These are phyloP conservation scores for Chitala chitala DNA, from an alignment of 2,113 vertebrate genomes.

Conservation along the genomic window DNA sequence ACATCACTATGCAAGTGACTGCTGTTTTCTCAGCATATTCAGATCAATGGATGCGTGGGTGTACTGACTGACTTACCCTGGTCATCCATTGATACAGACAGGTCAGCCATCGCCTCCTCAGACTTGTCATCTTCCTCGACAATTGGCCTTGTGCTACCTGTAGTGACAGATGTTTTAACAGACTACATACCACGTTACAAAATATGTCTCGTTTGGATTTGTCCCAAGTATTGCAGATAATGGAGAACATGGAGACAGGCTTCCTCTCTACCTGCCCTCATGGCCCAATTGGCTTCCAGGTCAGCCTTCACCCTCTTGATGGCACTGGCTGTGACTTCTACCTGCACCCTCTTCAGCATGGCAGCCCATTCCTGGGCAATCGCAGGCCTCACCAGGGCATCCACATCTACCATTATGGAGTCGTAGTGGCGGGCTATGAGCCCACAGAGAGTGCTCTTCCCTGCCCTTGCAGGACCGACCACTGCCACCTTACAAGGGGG, in stretches of 20 bases:
- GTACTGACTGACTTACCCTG: too few species aligned
- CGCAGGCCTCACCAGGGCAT: conserved; percentile 48
- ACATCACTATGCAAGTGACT: background rate
- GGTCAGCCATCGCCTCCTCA: background rate
- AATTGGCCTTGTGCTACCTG: background rate
- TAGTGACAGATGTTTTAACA: too few species aligned
- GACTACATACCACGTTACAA: too few species aligned
- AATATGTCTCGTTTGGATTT: too few species aligned
- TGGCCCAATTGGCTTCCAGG: background rate
- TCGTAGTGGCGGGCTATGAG: conserved; percentile 70
- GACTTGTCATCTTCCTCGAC: background rate
- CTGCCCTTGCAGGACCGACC: conserved; percentile 70
- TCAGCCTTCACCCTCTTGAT: conserved; percentile 42
- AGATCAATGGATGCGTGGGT: too few species aligned
- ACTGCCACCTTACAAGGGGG: conserved; percentile 78
- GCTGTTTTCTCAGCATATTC: background rate
- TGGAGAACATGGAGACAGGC: too few species aligned
- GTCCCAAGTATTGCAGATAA: too few species aligned
- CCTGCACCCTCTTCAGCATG: conserved; percentile 46
- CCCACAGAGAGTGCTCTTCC: conserved; percentile 73
- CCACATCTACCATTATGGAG: conserved; percentile 72
- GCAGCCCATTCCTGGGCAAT: conserved; percentile 50
- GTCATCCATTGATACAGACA: background rate
- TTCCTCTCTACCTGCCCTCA: conserved; percentile 10
- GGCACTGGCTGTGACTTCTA: conserved; percentile 56